Conservation (phyloP, 2,888 invertebrate species). For the Metopia argyrocephala region DNA sequence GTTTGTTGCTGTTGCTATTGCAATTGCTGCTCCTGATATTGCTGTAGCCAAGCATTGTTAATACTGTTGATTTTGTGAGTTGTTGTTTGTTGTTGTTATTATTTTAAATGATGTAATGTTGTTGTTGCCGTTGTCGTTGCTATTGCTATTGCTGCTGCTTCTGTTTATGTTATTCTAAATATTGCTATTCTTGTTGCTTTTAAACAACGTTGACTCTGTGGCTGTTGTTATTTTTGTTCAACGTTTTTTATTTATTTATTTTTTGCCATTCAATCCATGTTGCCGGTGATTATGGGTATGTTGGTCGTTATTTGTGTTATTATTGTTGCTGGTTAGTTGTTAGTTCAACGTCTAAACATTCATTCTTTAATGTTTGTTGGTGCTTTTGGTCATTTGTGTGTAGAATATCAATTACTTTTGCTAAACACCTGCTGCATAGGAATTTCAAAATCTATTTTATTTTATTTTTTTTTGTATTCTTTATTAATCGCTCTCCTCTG, state of each 20-base stretch:
- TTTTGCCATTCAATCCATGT: slow-evolving; percentile 27
- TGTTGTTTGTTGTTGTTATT: not conserved
- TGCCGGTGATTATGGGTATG: slow-evolving; percentile 46
- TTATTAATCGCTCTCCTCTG: not conserved
- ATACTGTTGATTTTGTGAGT: no score
- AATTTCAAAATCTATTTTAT: slow-evolving; percentile 69
- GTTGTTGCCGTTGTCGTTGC: slow-evolving; percentile 21
- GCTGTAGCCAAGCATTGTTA: no score
- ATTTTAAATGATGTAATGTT: not conserved
- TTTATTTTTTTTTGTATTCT: not conserved
- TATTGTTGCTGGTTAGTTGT: slow-evolving; percentile 17
- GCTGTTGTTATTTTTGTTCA: slow-evolving; percentile 24
- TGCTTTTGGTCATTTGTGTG: slow-evolving; percentile 71
- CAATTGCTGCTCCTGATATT: no score
- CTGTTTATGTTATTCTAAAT: slow-evolving; percentile 29
- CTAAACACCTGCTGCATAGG: slow-evolving; percentile 79
- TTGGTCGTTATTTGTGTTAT: slow-evolving; percentile 26
- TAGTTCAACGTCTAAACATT: slow-evolving; percentile 16
- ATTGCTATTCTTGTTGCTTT: slow-evolving; percentile 19
- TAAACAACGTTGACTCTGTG: slow-evolving; percentile 33
- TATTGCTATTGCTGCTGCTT: slow-evolving; percentile 3
- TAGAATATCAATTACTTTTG: slow-evolving; percentile 79
- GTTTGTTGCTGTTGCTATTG: slow-evolving; percentile 21
- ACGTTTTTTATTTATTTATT: not conserved
- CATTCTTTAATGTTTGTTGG: slow-evolving; percentile 44